Evolutionary conservation across 2,888 invertebrate genomes (phyloP).

Genomic region (Drosophila flavopinicola): DNA sequence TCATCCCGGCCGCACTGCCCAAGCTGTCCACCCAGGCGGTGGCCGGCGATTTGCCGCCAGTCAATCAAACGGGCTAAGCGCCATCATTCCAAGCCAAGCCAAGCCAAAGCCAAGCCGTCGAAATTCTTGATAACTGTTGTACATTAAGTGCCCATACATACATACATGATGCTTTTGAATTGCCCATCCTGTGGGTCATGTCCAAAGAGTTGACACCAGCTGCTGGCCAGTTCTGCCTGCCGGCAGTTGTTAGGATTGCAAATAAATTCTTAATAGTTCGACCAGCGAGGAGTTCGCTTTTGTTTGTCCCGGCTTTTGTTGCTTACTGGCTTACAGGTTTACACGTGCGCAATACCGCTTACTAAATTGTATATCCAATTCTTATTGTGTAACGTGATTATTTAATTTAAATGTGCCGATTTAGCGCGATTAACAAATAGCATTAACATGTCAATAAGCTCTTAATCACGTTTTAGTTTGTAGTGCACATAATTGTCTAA

Average conservation of each 20-base stretch:
- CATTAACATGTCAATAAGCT: too few relatives aligned
- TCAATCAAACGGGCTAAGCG: slow-evolving; percentile 52
- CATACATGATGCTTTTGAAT: not conserved
- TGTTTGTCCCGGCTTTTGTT: not conserved
- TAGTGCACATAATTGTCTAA: too few relatives aligned
- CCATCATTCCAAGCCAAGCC: not conserved
- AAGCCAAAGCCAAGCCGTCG: not conserved
- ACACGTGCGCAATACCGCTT: not conserved
- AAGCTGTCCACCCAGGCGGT: slow-evolving; percentile 26
- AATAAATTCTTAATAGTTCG: slow-evolving; percentile 33
- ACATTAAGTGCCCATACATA: slow-evolving; percentile 40
- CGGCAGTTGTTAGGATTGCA: slow-evolving; percentile 15
- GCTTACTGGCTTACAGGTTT: too few relatives aligned
- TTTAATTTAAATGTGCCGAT: too few relatives aligned
- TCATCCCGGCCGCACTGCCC: not conserved
- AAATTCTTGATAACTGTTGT: slow-evolving; percentile 20
- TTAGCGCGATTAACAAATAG: too few relatives aligned
- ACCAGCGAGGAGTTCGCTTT: slow-evolving; percentile 1
- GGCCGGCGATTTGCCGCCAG: slow-evolving; percentile 14
- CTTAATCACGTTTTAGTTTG: too few relatives aligned
- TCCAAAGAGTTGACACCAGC: not conserved
- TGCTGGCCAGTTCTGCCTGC: slow-evolving; percentile 6
- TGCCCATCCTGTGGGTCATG: too few relatives aligned
- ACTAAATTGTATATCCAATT: not conserved
- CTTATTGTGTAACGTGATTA: not conserved